Conservation (phyloP, 23 tunicate genomes). For the Trididemnum nubilum region DNA sequence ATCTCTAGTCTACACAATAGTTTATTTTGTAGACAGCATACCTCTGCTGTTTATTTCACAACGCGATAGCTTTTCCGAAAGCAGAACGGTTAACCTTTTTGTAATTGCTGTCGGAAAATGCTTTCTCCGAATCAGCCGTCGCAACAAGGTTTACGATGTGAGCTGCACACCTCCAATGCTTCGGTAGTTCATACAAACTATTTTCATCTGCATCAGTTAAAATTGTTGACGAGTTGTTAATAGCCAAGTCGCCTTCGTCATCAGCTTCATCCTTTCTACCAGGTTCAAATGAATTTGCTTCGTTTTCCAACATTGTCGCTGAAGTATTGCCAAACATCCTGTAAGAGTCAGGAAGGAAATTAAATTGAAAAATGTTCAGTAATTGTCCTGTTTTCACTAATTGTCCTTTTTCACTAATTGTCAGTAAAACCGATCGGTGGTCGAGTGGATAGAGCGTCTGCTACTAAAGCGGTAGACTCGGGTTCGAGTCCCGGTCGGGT, state of each 20-base stretch:
- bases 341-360: background rate
- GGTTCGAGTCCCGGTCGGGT: too few species aligned
- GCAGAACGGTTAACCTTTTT: background rate
- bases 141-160: too few species aligned
- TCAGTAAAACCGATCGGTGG: too few species aligned
- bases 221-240: background rate
- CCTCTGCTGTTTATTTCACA: too few species aligned
- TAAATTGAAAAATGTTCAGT: background rate
- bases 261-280: background rate
- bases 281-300: background rate
- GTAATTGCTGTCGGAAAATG: constrained; percentile 8
- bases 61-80: too few species aligned
- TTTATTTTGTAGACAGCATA: too few species aligned
- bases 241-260: background rate
- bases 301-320: background rate
- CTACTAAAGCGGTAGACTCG: too few species aligned
- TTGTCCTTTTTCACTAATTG: too few species aligned
- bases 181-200: constrained; percentile 8
- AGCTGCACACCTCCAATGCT: constrained; percentile 12
- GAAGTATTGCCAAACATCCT: constrained; percentile 13
- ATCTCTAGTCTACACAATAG: too few species aligned
- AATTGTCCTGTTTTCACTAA: too few species aligned
- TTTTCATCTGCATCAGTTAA: constrained; percentile 3
- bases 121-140: background rate
- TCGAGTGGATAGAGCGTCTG: too few species aligned